phyloP scores from a whole-genome alignment of 1,140 invertebrate genomes.

The Saxidomus purpurata region DNA sequence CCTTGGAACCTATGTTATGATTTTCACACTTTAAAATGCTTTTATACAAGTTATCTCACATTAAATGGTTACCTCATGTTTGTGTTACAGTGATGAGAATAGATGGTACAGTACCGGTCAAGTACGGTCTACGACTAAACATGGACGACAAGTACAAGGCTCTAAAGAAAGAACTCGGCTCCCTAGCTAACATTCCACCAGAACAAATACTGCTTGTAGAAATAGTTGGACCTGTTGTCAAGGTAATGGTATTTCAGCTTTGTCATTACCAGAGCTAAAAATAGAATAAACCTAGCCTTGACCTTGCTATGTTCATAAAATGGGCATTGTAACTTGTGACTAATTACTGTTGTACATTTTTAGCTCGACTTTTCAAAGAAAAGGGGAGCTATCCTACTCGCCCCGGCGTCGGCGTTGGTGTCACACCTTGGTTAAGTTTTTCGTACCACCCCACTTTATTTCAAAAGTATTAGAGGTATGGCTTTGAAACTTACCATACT shows the following conservation, averaged over 20 bases:
- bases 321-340: neutral
- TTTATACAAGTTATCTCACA: too few relatives aligned
- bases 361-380: too few relatives aligned
- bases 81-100: constrained; percentile 91
- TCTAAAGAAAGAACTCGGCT: constrained; percentile 91
- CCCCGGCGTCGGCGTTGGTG: too few relatives aligned
- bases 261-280: neutral
- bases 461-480: too few relatives aligned
- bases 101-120: constrained; percentile 93
- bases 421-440: too few relatives aligned
- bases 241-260: constrained; percentile 81
- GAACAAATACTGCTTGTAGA: constrained; percentile 91
- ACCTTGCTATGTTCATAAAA: neutral
- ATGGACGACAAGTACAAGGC: constrained; percentile 92
- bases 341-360: neutral
- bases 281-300: neutral
- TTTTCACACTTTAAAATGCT: too few relatives aligned
- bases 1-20: too few relatives aligned
- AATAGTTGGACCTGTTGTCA: constrained; percentile 90
- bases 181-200: constrained; percentile 89
- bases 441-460: too few relatives aligned
- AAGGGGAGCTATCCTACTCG: too few relatives aligned
- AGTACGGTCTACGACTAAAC: constrained; percentile 93
- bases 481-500: too few relatives aligned
- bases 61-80: too few relatives aligned